Percentiles rank a stretch among this genome's conserved stretches.
phyloP scores from a whole-genome alignment of 1,140 invertebrate genomes.

The Carcinoscorpius rotundicauda region DNA sequence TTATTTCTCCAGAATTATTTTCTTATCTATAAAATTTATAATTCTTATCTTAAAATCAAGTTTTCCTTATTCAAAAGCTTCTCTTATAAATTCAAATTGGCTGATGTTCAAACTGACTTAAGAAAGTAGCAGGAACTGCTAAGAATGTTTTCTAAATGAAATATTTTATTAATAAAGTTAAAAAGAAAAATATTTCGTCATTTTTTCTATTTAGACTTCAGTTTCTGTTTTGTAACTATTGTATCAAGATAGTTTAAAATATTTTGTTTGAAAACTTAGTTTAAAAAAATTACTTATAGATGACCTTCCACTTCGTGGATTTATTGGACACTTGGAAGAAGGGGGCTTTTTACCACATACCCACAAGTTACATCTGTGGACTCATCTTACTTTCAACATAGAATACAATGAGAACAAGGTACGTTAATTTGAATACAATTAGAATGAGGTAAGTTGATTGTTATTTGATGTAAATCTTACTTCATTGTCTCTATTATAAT shows the following conservation, averaged over 20 bases:
- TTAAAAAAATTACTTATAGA: slow-evolving; percentile 21
- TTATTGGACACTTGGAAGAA: slow-evolving; percentile 42
- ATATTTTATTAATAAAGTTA: too few relatives aligned
- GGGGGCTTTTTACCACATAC: slow-evolving; percentile 40
- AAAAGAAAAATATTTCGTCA: too few relatives aligned
- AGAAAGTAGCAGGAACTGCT: too few relatives aligned
- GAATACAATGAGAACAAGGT: slow-evolving; percentile 40
- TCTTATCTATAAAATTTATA: neutral
- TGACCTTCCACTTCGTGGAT: slow-evolving; percentile 40
- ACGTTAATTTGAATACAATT: slow-evolving; percentile 7
- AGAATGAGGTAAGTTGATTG: too few relatives aligned
- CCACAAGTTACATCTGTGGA: slow-evolving; percentile 40
- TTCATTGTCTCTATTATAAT: too few relatives aligned
- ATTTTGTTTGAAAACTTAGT: too few relatives aligned
- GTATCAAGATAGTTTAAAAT: too few relatives aligned
- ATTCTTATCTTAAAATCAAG: neutral
- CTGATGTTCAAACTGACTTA: too few relatives aligned
- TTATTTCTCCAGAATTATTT: neutral
- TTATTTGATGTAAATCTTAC: too few relatives aligned
- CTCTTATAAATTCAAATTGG: too few relatives aligned
- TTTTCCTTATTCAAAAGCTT: too few relatives aligned
- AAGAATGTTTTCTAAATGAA: too few relatives aligned
- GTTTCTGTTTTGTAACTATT: neutral
- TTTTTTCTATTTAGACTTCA: neutral
- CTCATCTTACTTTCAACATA: slow-evolving; percentile 40